Base-by-base conservation (phyloP, 92 coral and sea anemone species). In the Epizoanthus illoricatus region DNA sequence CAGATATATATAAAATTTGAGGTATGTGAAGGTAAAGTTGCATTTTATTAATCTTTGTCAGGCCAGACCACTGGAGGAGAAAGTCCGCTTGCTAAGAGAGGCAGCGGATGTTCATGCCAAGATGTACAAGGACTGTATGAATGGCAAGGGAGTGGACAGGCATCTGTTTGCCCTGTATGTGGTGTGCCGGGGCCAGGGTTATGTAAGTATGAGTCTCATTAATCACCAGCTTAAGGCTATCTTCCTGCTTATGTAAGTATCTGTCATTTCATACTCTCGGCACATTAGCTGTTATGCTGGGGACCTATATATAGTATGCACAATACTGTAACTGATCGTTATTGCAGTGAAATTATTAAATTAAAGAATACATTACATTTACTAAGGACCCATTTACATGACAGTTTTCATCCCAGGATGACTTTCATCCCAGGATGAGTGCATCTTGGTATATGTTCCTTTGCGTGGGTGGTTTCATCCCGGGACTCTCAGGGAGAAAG, bases 41-140 rank as follows among this genome's bases (percentile, higher is more conserved):
- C 36, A 28, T 28, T 28, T 1, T 18, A 40, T 49, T 9, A 49
- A 45, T 71, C 28, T 19, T 20, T 13, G 62, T 2, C 58, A 78
- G 82, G 16, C 79, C 40, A 89, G 68, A 18, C 65, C 98, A 56
- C 57, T 60, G 2, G 91, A 93, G 52, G 94, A 94, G 81, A 92
- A 85, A 57, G 80, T 84, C 7, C 20, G 45, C 12, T 84, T 94
- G 57, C 79, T 94, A 17, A 86, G 56, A 54, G 82, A 74, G 60
- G 95, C 94, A 11, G 97, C 90, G 5, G 76, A 88, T 3, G 75
- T 84, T 47, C 99, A 97, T 82, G 97, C 94, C 5, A 88, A 84
- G 76, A 81, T 81, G 85, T 97, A 97, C 92, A 97, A 97, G 80
- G 99, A 97, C 76, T 97, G 98, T 64, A 97, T 97, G 99, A 93